A percentile compares a stretch with the other conserved stretches of the same genome.
These are phyloP conservation scores for Drosophila conformis DNA, from an alignment of 2,888 invertebrate species.

Conservation along the genomic window DNA sequence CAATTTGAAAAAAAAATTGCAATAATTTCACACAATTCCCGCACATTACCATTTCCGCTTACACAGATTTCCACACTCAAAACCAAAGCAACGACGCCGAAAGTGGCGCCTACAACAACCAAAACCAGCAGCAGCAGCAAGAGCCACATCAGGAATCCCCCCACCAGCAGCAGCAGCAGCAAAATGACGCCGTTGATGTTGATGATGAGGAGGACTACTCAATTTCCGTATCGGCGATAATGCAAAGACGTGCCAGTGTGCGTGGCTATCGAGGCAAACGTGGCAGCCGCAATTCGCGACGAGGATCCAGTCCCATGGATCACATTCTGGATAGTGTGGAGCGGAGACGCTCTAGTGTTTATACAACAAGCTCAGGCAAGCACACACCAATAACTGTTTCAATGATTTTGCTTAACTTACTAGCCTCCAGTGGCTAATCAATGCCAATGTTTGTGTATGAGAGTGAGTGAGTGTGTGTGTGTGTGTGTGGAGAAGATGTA, in stretches of 20 bases:
- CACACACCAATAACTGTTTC: conserved; percentile 26
- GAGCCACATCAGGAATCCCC: conserved; percentile 33
- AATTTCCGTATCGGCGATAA: conserved; percentile 93
- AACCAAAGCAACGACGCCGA: conserved; percentile 66
- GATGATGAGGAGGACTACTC: conserved; percentile 94
- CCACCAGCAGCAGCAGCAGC: conserved; percentile 40
- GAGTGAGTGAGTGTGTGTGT: background rate
- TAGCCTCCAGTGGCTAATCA: conserved; percentile 74
- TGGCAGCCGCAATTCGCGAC: conserved; percentile 86
- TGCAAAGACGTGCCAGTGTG: conserved; percentile 91
- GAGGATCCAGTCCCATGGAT: conserved; percentile 87
- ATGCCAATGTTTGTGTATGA: conserved; percentile 29
- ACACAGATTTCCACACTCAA: conserved; percentile 56
- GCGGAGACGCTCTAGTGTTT: conserved; percentile 89
- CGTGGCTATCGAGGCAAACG: conserved; percentile 88
- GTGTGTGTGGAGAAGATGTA: conserved; percentile 24
- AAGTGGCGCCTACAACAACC: conserved; percentile 41
- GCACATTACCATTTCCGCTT: background rate
- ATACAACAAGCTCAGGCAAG: conserved; percentile 95
- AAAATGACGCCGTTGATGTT: conserved; percentile 61
- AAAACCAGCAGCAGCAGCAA: conserved; percentile 18
- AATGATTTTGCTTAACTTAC: conserved; percentile 58
- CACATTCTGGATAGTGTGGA: conserved; percentile 84
- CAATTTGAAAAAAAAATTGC: background rate
- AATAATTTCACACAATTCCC: conserved; percentile 24